These are phyloP conservation scores for Amblyjoppa proteus DNA, from an alignment of 2,888 invertebrate species.

Conservation along the genomic window DNA sequence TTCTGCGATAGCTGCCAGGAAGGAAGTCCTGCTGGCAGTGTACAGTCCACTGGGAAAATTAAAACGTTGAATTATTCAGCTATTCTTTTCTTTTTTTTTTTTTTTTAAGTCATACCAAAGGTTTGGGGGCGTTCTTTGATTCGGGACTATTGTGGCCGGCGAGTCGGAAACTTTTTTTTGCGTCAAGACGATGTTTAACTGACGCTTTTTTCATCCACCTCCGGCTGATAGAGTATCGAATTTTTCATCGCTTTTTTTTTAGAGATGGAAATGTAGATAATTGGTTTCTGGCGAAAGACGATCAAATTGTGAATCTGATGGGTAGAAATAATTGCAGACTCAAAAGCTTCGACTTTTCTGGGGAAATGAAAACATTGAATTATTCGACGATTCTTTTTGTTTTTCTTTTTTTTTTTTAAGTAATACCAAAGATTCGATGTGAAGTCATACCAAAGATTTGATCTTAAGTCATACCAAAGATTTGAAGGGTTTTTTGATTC, in stretches of 20 bases:
- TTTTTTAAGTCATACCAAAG: background rate
- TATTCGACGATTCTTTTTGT: background rate
- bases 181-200: background rate
- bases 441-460: too few relatives aligned
- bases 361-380: constrained; percentile 67
- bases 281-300: background rate
- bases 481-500: too few relatives aligned
- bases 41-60: constrained; percentile 77
- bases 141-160: too few relatives aligned
- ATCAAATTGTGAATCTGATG: background rate
- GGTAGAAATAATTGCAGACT: background rate
- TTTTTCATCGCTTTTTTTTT: background rate
- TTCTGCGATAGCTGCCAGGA: constrained; percentile 74
- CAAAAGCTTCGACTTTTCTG: background rate
- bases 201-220: background rate
- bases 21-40: constrained; percentile 79
- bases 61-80: constrained; percentile 47
- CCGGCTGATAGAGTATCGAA: background rate
- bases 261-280: background rate
- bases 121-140: background rate
- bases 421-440: too few relatives aligned
- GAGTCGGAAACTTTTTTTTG: too few relatives aligned
- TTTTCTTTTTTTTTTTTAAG: too few relatives aligned
- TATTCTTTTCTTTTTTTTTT: constrained; percentile 2
- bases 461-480: too few relatives aligned